Conservation (phyloP, 2,797 vertebrate species). For the Sebastes minor region DNA sequence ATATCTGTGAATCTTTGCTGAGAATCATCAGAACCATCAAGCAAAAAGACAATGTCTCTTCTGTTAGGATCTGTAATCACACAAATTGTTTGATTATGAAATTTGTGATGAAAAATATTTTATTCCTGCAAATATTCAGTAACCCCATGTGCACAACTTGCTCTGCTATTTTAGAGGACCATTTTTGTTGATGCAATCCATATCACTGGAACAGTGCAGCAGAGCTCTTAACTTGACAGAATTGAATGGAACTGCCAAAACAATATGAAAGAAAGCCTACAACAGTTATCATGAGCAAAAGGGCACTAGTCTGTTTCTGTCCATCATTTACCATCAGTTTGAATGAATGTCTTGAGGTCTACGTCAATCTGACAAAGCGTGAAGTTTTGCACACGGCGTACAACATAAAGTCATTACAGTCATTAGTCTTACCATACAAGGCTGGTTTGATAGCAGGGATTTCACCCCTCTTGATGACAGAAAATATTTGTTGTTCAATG, state of each 20-base stretch:
- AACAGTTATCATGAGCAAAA: background rate
- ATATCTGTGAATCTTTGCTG: constrained; percentile 70
- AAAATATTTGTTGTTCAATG: constrained; percentile 65
- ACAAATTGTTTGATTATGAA: constrained; percentile 26
- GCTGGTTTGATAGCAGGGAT: constrained; percentile 10
- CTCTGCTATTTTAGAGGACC: background rate
- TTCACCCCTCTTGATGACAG: constrained; percentile 36
- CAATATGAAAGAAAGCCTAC: background rate
- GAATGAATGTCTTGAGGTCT: background rate
- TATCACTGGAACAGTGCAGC: background rate
- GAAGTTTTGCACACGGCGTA: background rate
- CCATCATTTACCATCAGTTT: background rate
- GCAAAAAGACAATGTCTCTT: constrained; percentile 83
- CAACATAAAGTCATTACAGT: background rate
- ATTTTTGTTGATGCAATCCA: background rate
- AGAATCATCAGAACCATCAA: constrained; percentile 82
- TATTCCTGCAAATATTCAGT: constrained; percentile 2
- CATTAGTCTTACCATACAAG: constrained; percentile 65
- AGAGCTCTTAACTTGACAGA: background rate
- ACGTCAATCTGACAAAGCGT: background rate
- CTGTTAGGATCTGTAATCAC: constrained; percentile 70
- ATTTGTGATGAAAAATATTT: background rate
- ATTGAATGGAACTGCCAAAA: background rate
- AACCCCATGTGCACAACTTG: background rate
- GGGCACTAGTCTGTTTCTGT: background rate